Evolutionary conservation across 2,797 vertebrate genomes (phyloP).

Genomic region (Hipposideros larvatus): DNA sequence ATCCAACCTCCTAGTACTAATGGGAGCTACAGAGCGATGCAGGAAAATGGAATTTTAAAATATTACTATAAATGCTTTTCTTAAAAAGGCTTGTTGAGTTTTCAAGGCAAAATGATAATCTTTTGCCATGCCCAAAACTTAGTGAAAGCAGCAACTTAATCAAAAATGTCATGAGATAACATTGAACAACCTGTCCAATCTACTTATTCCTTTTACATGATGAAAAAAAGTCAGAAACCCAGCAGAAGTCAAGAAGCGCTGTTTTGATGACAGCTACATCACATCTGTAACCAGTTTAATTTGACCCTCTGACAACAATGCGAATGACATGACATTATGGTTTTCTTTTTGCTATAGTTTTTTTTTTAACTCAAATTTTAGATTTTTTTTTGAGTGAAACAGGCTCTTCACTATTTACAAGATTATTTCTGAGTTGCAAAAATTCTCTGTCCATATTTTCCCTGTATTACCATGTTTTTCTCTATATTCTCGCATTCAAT

Average conservation of each 20-base stretch:
- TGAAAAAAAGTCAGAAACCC: not conserved
- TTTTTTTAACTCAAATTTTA: not conserved
- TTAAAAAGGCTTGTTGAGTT: not conserved
- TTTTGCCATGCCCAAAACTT: not conserved
- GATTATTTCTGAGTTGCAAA: not conserved
- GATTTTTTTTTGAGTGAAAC: not conserved
- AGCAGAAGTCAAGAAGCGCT: not conserved
- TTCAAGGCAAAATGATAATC: not conserved
- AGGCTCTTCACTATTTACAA: not conserved
- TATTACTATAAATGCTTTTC: not conserved
- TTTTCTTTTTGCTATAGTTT: not conserved
- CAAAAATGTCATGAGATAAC: not conserved
- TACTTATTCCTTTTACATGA: not conserved
- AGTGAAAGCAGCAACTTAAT: not conserved
- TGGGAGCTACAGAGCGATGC: not conserved
- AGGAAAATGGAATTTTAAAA: conserved; percentile 15
- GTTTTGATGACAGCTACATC: not conserved
- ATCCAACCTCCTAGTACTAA: not conserved
- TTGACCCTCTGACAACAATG: not conserved
- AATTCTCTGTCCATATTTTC: not conserved
- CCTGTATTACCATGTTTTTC: not conserved
- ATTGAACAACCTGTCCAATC: not conserved
- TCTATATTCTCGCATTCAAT: not conserved
- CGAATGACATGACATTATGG: not conserved
- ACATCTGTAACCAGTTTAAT: not conserved